phyloP scores from a whole-genome alignment of 2,797 vertebrate species.

The Echiichthys vipera region DNA sequence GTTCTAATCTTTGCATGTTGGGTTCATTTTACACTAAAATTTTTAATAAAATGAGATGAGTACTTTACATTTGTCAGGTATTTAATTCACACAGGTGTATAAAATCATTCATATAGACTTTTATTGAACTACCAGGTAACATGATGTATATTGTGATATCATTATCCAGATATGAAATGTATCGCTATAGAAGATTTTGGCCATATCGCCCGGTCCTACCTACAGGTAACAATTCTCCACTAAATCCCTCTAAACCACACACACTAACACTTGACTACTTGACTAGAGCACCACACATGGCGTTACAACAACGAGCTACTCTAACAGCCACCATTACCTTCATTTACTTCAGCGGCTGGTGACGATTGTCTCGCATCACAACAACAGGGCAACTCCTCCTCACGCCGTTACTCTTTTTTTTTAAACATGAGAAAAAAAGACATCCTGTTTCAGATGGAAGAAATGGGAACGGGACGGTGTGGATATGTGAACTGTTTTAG shows the following conservation, averaged over 20 bases:
- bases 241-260: constrained; percentile 16
- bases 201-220: too few relatives aligned
- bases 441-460: background rate
- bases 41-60: too few relatives aligned
- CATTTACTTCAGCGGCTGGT: background rate
- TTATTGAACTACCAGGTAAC: too few relatives aligned
- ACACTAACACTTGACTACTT: constrained; percentile 6
- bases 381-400: constrained; percentile 1
- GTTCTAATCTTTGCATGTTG: too few relatives aligned
- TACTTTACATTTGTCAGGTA: too few relatives aligned
- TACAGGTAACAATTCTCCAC: background rate
- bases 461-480: background rate
- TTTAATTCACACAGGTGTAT: too few relatives aligned
- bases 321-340: constrained; percentile 40
- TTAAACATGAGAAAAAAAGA: constrained; percentile 7
- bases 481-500: constrained; percentile 21
- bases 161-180: too few relatives aligned
- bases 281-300: constrained; percentile 14
- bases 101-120: too few relatives aligned
- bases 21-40: too few relatives aligned
- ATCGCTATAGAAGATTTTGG: too few relatives aligned
- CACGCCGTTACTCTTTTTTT: background rate
- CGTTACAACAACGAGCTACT: constrained; percentile 13
- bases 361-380: background rate
- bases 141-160: too few relatives aligned